A percentile compares a stretch with the other conserved stretches of the same genome.
Evolutionary conservation across 2,888 invertebrate genomes (phyloP).

Genomic region (Ferrisia virgata): DNA sequence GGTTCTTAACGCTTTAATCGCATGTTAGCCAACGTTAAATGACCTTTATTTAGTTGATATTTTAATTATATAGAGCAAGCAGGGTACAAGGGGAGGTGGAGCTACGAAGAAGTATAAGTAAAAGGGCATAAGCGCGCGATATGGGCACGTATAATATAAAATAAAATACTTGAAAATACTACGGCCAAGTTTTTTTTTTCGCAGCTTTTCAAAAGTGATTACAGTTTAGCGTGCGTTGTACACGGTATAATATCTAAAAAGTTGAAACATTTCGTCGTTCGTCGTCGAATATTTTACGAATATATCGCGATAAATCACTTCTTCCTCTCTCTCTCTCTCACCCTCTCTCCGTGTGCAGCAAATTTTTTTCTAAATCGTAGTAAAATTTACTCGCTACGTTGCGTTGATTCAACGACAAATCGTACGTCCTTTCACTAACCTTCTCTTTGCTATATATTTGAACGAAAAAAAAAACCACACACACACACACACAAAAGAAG

Average conservation of each 20-base stretch:
- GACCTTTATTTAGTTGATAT: conserved; percentile 10
- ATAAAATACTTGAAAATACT: background rate
- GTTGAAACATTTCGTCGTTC: background rate
- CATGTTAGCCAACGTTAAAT: background rate
- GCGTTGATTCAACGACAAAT: background rate
- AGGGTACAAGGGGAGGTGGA: background rate
- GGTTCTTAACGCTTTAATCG: conserved; percentile 5
- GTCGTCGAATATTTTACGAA: background rate
- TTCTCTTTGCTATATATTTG: background rate
- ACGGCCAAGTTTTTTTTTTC: background rate
- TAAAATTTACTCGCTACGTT: background rate
- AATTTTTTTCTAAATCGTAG: background rate
- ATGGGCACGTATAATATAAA: background rate
- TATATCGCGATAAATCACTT: background rate
- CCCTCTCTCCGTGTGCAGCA: background rate
- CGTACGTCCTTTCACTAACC: background rate
- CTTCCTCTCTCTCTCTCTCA: background rate
- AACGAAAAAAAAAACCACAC: background rate
- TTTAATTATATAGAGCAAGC: background rate
- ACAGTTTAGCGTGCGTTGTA: conserved; percentile 9
- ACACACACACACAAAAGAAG: background rate
- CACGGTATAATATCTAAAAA: background rate
- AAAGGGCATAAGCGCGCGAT: background rate
- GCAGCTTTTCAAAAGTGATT: background rate
- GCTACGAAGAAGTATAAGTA: no score